Evolutionary conservation across 2,888 invertebrate genomes (phyloP).

Genomic region (Pseudoips prasinana): DNA sequence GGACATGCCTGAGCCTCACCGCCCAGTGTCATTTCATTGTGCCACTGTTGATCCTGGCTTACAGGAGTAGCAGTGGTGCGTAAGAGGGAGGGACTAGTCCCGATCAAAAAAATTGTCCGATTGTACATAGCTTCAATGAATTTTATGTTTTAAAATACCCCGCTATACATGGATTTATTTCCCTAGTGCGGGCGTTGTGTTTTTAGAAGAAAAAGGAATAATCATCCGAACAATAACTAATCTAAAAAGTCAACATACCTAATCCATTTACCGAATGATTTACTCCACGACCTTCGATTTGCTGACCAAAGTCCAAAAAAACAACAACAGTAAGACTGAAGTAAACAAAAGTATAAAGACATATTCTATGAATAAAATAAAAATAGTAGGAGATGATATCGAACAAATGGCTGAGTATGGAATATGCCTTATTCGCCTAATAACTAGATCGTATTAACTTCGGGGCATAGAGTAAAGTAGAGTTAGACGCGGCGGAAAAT

Average conservation of each 20-base stretch:
- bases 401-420: constrained; percentile 65
- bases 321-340: constrained; percentile 34
- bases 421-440: constrained; percentile 75
- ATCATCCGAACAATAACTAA: too few species aligned
- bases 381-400: constrained; percentile 76
- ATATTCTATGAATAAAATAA: constrained; percentile 80
- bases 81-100: too few species aligned
- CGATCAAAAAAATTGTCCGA: too few species aligned
- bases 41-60: too few species aligned
- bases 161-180: too few species aligned
- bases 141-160: too few species aligned
- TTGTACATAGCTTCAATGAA: too few species aligned
- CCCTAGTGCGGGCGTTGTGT: too few species aligned
- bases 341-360: constrained; percentile 78
- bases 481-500: constrained; percentile 35
- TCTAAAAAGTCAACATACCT: constrained; percentile 3
- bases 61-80: too few species aligned
- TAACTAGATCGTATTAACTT: constrained; percentile 75
- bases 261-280: constrained; percentile 17
- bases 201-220: too few species aligned
- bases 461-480: constrained; percentile 32
- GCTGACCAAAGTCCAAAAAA: constrained; percentile 19
- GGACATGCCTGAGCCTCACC: too few species aligned
- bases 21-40: too few species aligned
- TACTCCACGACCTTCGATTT: constrained; percentile 26